Conservation (phyloP, 2,888 invertebrate genomes). For the Himalopsyche japonica region DNA sequence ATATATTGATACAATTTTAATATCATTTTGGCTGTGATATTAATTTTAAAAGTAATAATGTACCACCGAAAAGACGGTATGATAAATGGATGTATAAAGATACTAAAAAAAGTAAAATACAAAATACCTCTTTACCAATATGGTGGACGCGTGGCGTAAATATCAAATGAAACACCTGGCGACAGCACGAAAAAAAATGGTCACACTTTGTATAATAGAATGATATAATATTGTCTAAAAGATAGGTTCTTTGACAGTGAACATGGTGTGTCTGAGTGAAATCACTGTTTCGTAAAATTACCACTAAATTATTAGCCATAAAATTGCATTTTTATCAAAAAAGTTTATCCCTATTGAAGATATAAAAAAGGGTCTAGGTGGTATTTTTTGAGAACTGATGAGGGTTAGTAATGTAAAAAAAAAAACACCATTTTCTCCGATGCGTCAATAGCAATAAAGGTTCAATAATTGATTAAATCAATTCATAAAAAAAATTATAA, state of each 20-base stretch:
- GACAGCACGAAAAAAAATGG: neutral
- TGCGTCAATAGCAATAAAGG: too few relatives aligned
- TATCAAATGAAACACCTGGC: slow-evolving; percentile 13
- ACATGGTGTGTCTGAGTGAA: neutral
- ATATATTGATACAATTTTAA: too few relatives aligned
- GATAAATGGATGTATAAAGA: neutral
- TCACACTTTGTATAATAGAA: neutral
- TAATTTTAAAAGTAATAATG: too few relatives aligned
- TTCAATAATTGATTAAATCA: too few relatives aligned
- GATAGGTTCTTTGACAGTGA: neutral
- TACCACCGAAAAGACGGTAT: too few relatives aligned
- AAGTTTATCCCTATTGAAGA: neutral
- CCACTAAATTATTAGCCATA: slow-evolving; percentile 29
- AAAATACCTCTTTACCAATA: neutral
- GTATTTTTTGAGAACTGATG: too few relatives aligned
- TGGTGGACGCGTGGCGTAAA: slow-evolving; percentile 2
- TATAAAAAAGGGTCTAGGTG: too few relatives aligned
- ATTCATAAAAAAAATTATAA: too few relatives aligned
- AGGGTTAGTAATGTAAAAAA: too few relatives aligned
- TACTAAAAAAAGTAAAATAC: neutral
- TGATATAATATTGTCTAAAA: neutral
- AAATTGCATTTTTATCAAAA: slow-evolving; percentile 29
- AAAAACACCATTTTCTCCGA: too few relatives aligned
- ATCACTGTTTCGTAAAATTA: slow-evolving; percentile 23
- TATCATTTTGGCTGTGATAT: too few relatives aligned